These are phyloP conservation scores for Gymnobelideus leadbeateri DNA, from an alignment of 2,113 vertebrate species.

Conservation along the genomic window DNA sequence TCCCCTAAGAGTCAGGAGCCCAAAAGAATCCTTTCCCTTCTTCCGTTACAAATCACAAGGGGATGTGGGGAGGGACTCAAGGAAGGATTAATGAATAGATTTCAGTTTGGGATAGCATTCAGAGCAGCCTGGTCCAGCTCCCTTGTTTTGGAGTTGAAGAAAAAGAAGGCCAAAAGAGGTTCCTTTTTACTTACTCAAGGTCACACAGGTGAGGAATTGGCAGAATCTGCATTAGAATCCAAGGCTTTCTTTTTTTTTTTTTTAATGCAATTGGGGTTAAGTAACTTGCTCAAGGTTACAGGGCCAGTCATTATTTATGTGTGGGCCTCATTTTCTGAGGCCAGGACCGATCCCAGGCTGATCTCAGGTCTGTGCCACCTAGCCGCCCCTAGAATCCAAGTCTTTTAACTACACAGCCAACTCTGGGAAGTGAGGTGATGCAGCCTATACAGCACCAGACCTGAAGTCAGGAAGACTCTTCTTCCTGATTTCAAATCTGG, in stretches of 20 bases:
- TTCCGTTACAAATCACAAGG: not conserved
- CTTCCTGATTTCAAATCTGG: too few relatives aligned
- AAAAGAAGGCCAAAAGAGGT: not conserved
- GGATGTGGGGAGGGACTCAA: not conserved
- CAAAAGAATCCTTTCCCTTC: not conserved
- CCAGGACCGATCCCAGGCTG: too few relatives aligned
- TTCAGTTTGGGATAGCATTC: not conserved
- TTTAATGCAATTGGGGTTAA: too few relatives aligned
- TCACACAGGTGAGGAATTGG: not conserved
- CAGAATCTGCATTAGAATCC: too few relatives aligned
- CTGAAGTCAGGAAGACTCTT: too few relatives aligned
- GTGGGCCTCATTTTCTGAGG: too few relatives aligned
- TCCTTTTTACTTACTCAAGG: not conserved
- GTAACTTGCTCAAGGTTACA: too few relatives aligned
- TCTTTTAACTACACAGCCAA: not conserved
- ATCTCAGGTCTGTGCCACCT: too few relatives aligned
- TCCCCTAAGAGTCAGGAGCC: not conserved
- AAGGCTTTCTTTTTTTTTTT: too few relatives aligned
- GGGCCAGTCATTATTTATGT: too few relatives aligned
- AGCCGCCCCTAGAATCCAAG: too few relatives aligned
- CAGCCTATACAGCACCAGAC: not conserved
- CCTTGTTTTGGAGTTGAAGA: not conserved
- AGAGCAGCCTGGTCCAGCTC: not conserved
- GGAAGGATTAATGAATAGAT: not conserved
- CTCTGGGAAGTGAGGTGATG: not conserved